Conservation (phyloP, 64 coral and sea anemone species). For the Stylophora pistillata region DNA sequence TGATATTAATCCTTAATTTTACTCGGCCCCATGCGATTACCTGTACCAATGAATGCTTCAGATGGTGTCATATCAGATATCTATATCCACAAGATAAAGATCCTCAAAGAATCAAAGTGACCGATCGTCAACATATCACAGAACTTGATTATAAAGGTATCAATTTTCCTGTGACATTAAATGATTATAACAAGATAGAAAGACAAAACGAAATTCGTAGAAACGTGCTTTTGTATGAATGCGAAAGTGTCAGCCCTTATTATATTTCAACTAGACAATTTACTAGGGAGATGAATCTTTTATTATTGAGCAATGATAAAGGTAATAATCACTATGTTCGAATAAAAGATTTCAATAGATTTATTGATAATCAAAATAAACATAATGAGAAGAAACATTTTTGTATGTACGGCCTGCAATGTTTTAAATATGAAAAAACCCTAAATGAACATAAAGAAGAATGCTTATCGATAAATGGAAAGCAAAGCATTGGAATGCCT, state of each 20-base stretch:
- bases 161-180: not conserved
- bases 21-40: too few species aligned
- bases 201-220: not conserved
- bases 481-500: not conserved
- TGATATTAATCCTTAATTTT: too few species aligned
- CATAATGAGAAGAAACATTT: slow-evolving; percentile 14
- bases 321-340: slow-evolving; percentile 7
- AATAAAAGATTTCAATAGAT: slow-evolving; percentile 15
- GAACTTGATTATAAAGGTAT: not conserved
- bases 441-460: slow-evolving; percentile 2
- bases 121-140: not conserved
- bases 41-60: not conserved
- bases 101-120: too few species aligned
- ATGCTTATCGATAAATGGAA: not conserved
- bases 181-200: slow-evolving; percentile 19
- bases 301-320: not conserved
- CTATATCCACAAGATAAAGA: too few species aligned
- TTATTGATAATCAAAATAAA: slow-evolving; percentile 32
- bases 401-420: slow-evolving; percentile 19
- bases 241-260: not conserved
- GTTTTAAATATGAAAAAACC: not conserved
- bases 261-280: slow-evolving; percentile 1
- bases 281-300: not conserved
- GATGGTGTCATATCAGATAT: slow-evolving; percentile 10
- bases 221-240: slow-evolving; percentile 8